A percentile compares a stretch with the other conserved stretches of the same genome.
phyloP scores from a whole-genome alignment of 2,888 invertebrate species.

The Lutraria lutraria region DNA sequence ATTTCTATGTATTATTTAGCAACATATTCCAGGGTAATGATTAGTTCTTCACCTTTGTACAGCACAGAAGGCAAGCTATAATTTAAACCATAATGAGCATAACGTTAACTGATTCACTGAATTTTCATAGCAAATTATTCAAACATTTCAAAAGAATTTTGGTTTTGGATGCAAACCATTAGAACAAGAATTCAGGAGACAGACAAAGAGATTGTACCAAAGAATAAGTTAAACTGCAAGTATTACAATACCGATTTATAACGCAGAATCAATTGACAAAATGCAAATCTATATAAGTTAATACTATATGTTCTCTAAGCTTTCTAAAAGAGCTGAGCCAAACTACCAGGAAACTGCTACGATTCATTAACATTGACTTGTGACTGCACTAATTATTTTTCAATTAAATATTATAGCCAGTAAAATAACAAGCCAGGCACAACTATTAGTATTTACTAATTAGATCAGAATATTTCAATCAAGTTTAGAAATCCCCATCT shows the following conservation, averaged over 20 bases:
- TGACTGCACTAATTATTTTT: neutral
- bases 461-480: neutral
- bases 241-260: too few species aligned
- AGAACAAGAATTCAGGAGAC: too few species aligned
- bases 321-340: too few species aligned
- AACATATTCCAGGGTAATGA: conserved; percentile 34
- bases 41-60: conserved; percentile 33
- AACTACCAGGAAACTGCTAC: too few species aligned
- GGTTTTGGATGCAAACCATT: neutral
- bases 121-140: neutral
- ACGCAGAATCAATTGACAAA: too few species aligned
- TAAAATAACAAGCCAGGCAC: neutral
- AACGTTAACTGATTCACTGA: conserved; percentile 14
- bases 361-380: too few species aligned
- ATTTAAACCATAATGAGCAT: neutral
- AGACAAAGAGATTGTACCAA: too few species aligned
- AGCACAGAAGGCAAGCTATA: conserved; percentile 27
- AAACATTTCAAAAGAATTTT: neutral
- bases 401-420: conserved; percentile 7
- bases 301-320: too few species aligned
- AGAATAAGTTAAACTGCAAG: too few species aligned
- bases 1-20: neutral
- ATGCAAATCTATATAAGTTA: too few species aligned
- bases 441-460: neutral
- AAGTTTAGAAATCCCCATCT: neutral